A percentile compares a stretch with the other conserved stretches of the same genome.
phyloP scores from a whole-genome alignment of 1,140 invertebrate genomes.

The Drosophila ohnishii region DNA sequence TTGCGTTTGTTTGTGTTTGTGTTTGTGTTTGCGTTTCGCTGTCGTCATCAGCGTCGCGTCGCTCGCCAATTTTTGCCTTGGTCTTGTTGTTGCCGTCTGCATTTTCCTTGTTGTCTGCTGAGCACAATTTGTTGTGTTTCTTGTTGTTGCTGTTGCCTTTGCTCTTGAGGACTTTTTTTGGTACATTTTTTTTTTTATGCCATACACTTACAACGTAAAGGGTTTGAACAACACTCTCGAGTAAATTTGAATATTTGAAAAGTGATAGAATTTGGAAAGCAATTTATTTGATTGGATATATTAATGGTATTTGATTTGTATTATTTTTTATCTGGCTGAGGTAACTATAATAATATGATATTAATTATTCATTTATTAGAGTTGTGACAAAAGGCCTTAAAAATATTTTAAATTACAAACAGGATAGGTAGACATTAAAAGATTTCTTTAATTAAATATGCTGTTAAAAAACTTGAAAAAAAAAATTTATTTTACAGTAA shows the following conservation, averaged over 20 bases:
- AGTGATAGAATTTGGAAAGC: background rate
- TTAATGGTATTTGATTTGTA: background rate
- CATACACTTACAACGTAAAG: slow-evolving; percentile 11
- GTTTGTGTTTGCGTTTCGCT: slow-evolving; percentile 34
- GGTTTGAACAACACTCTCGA: background rate
- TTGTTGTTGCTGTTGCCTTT: slow-evolving; percentile 35
- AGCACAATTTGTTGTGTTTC: slow-evolving; percentile 55
- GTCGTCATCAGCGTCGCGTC: slow-evolving; percentile 42
- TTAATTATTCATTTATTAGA: too few species aligned
- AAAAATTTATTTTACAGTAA: background rate
- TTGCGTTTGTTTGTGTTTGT: slow-evolving; percentile 47
- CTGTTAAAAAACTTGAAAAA: too few species aligned
- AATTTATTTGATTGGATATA: background rate
- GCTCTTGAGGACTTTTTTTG: slow-evolving; percentile 32
- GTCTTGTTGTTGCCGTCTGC: slow-evolving; percentile 72
- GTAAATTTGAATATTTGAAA: background rate
- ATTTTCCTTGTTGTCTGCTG: slow-evolving; percentile 80
- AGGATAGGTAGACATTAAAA: too few species aligned
- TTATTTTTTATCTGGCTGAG: too few species aligned
- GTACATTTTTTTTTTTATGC: slow-evolving; percentile 24
- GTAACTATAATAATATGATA: too few species aligned
- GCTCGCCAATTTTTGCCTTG: slow-evolving; percentile 41
- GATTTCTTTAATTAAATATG: background rate
- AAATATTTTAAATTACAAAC: too few species aligned
- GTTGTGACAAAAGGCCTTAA: too few species aligned